Conservation (phyloP, 2,113 vertebrate species). For the Heliornis fulica region DNA sequence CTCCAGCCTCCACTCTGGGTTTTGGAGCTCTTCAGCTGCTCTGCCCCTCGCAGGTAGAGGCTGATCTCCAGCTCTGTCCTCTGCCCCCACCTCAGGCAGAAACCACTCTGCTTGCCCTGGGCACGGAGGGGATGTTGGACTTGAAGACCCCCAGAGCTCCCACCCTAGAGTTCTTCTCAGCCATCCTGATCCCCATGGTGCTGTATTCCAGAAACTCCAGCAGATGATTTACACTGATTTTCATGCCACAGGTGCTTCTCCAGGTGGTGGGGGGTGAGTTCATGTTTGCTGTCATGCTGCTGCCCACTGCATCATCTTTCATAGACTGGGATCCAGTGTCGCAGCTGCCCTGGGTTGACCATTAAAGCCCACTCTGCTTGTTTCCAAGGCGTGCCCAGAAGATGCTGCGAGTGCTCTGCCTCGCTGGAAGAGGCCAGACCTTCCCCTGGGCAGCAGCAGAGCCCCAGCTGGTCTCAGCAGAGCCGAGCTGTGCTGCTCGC, state of each 20-base stretch:
- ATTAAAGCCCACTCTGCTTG: neutral
- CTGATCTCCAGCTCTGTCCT: neutral
- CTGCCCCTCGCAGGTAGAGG: neutral
- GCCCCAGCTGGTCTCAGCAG: neutral
- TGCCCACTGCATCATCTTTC: neutral
- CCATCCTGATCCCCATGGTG: neutral
- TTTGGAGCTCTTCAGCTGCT: neutral
- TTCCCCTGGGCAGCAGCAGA: neutral
- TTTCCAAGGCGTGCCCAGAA: neutral
- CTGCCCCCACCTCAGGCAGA: neutral
- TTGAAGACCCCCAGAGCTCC: neutral
- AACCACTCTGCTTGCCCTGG: neutral
- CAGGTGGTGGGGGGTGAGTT: neutral
- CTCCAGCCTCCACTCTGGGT: neutral
- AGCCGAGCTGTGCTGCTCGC: neutral
- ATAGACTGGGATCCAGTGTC: neutral
- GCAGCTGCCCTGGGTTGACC: neutral
- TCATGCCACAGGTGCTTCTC: neutral
- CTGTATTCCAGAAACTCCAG: neutral
- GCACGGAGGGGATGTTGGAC: neutral
- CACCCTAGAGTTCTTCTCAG: neutral
- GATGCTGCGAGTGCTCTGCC: neutral
- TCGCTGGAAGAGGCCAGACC: neutral
- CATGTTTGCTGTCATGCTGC: neutral
- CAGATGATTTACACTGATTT: neutral